Conservation (phyloP, 2,113 vertebrate species). For the Scatophagus argus region DNA sequence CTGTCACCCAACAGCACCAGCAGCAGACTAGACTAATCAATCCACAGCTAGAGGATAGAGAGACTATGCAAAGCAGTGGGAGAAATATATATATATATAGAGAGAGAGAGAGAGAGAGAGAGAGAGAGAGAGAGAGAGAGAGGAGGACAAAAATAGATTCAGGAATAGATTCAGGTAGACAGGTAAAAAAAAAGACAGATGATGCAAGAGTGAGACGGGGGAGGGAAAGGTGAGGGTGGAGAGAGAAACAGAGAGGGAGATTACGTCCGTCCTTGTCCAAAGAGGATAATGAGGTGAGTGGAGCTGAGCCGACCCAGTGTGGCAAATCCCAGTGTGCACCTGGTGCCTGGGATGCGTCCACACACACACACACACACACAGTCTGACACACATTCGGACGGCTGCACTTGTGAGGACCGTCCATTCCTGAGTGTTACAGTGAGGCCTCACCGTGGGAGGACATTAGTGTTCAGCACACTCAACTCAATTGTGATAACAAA, state of each 20-base stretch:
- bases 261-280: slow-evolving; percentile 76
- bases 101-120: neutral
- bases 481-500: too few species aligned
- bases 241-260: slow-evolving; percentile 40
- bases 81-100: neutral
- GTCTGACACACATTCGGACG: slow-evolving; percentile 28
- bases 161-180: slow-evolving; percentile 44
- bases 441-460: neutral
- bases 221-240: neutral
- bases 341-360: slow-evolving; percentile 60
- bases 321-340: slow-evolving; percentile 76
- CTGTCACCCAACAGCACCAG: slow-evolving; percentile 38
- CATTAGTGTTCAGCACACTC: neutral
- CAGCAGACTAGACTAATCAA: slow-evolving; percentile 47
- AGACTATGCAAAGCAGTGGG: neutral
- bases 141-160: slow-evolving; percentile 37
- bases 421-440: neutral
- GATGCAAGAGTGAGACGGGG: slow-evolving; percentile 51
- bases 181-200: slow-evolving; percentile 29
- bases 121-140: neutral
- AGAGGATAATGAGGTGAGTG: slow-evolving; percentile 81
- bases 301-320: slow-evolving; percentile 70
- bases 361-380: slow-evolving; percentile 32
- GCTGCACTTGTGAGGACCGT: neutral
- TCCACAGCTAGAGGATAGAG: slow-evolving; percentile 13